Base-by-base conservation (phyloP, 37 sponge, comb jelly and placozoan genomes). In the Dysidea cf. avara region DNA sequence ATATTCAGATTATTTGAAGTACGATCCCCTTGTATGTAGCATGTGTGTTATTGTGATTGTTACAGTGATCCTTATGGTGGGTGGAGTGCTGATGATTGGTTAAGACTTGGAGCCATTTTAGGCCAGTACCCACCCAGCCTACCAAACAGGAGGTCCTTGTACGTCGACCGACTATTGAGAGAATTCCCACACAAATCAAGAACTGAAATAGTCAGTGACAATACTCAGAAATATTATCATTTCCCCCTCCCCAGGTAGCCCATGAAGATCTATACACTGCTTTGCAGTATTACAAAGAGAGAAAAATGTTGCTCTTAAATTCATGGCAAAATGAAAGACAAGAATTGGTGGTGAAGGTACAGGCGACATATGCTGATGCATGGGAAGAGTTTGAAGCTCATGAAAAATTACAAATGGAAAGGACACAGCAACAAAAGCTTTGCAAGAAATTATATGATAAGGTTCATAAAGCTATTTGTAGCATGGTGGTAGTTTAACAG, bases 161-260 rank as follows among this genome's bases (percentile, higher is more conserved):
- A 53, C 26, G 68, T 89, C 9, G 90, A 89, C 54, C 48, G 90
- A 28, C 49, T 84, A 59, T 64, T 69, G 37, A 83, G 81, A 47
- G 85, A 83, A 72, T 57, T 89, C 2, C 76, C 81, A 21, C 66
- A 76, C 40, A 68, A 71, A 28, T 55, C 72, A 18, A 51, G 81
- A 56, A 30, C 48, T 17, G 71, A 75, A 2, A 67, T 86, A 3
- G 87, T 81, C 32, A 75, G 77, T 46, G 1, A 16, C 12, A 56
- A 34, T 49, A 51, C 21, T 20, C 20, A 9, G 22, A 66, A 24
- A 36, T 31, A 39, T 17, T 63, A 11, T 36, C 21, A n/a, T n/a
- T n/a, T n/a, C n/a, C n/a, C n/a, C 28, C 37, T 73, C 18, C 56
- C 22, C 34, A 78, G 85, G 72, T 87, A 11, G 24, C 25, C 6